Evolutionary conservation across 2,888 invertebrate genomes (phyloP).

Genomic region (Scaptomyza flava): DNA sequence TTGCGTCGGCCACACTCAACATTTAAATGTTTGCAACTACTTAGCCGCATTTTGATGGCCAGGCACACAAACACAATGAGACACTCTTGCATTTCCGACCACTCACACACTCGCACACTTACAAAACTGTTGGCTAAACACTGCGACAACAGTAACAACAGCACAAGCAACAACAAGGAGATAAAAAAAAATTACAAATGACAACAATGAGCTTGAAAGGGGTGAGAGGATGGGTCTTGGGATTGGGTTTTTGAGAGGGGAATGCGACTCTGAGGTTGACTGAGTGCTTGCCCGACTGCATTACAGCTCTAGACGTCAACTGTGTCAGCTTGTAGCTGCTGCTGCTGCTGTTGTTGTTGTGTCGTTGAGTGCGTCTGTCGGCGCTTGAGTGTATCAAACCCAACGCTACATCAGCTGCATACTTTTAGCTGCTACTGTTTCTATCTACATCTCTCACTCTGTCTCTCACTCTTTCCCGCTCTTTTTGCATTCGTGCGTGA

Average conservation of each 20-base stretch:
- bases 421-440: constrained; percentile 56
- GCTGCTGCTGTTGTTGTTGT: constrained; percentile 34
- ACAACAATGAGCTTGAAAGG: constrained; percentile 34
- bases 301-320: constrained; percentile 75
- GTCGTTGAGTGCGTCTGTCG: constrained; percentile 75
- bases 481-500: neutral
- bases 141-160: constrained; percentile 32
- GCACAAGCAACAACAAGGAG: constrained; percentile 5
- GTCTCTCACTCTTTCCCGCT: neutral
- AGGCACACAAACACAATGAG: constrained; percentile 58
- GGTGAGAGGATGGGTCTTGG: neutral
- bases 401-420: constrained; percentile 72
- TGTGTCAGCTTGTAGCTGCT: constrained; percentile 48
- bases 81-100: constrained; percentile 72
- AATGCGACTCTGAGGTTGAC: constrained; percentile 62
- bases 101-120: constrained; percentile 44
- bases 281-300: constrained; percentile 71
- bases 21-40: constrained; percentile 70
- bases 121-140: constrained; percentile 67
- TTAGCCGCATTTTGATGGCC: constrained; percentile 61
- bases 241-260: constrained; percentile 1
- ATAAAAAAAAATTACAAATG: constrained; percentile 65
- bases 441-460: neutral
- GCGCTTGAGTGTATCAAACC: constrained; percentile 76
- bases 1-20: constrained; percentile 57